Base-by-base conservation (phyloP, 2,797 vertebrate genomes). In the Myotis daubentonii region DNA sequence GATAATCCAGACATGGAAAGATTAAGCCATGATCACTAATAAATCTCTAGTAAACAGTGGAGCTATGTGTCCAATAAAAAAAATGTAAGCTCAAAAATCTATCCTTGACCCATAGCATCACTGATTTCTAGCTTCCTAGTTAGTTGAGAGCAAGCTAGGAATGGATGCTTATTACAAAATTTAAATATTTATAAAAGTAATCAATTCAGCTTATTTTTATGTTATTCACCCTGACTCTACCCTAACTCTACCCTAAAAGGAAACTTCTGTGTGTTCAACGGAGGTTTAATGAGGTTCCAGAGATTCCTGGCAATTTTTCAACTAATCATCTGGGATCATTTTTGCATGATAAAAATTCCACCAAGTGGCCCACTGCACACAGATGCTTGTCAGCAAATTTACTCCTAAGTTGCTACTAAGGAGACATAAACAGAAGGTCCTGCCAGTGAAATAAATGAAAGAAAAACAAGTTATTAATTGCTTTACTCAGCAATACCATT, bases 131-230 rank as follows among this genome's bases (percentile, higher is more conserved):
- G 65, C 15, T 76, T 55, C 25, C 33, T 62, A 12, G 30, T 70
- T 80, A 36, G 60, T n/a, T 87, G 41, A 94, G 9, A 93, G 20
- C n/a, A 91, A 44, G 76, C 28, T 84, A 57, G 53, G 55, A 95
- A 93, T 62, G 80, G 20, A 85, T 33, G 49, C 47, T 53, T 89
- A 22, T 79, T 51, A 68, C 36, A 82, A 89, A 91, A 93, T 88
- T 85, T 11, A 93, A 94, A 91, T 95, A 94, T 95, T 94, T 96
- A n/a, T 36, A 93, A 57, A 85, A 84, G 55, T 47, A 85, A 95
- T 94, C 81, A 66, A 51, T 90, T 75, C 2, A 30, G 25, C 15
- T 72, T 47, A 68, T 55, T 90, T 75, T 84, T 76, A 5, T 44
- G 38, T 71, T 84, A 75, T 91, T 91, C 33, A 76, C 55, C 44